Evolutionary conservation across 1,140 invertebrate species (phyloP), one percentile per base, ranked within the genome.

Genomic region (Phymastichus coffea): DNA sequence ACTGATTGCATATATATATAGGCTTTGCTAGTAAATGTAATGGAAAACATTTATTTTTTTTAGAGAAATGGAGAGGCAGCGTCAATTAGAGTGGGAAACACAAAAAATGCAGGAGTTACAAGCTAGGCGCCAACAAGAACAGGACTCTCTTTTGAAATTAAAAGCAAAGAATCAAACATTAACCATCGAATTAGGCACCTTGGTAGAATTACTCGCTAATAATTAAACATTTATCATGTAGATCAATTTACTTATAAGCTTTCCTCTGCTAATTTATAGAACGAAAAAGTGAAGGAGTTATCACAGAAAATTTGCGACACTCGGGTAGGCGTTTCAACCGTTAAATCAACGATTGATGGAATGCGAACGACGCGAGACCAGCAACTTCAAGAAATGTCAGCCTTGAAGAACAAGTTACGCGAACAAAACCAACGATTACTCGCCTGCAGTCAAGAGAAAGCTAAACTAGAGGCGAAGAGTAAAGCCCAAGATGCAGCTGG

Each of bases 71-170:
- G 96, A 98, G 74, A 84, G 95, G 60, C 95, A 98, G 70, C 84
- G 96, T 40, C 93, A 97, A 69, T 82, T 95, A 59, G 96, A 98
- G 80, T 97, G 95, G 94, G 97, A 99, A 78, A 92, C 90, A 71
- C 93, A 97, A 71, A 87, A 95, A 70, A 87, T 89, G 33, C 86
- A 92, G 56, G 93, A 96, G 75, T 81, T 96, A 52, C 87, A 94
- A 76, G 83, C 87, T 41, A 88, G 95, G 69, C 82, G 92, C 52
- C 90, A 94, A 64, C 87, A 90, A 56, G 93, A 96, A 70, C 92
- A 94, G 73, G 92, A 94, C 70, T 88, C 88, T 63, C 89, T 98
- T 0, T 81, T 96, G 3, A 90, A 91, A 69, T 80, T 98, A 2
- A 95, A 98, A 80, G 91, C 92, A 3, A 90, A 91, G 68, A 94